Evolutionary conservation across 2,113 vertebrate species (phyloP).

Genomic region (Hyperopisus bebe): DNA sequence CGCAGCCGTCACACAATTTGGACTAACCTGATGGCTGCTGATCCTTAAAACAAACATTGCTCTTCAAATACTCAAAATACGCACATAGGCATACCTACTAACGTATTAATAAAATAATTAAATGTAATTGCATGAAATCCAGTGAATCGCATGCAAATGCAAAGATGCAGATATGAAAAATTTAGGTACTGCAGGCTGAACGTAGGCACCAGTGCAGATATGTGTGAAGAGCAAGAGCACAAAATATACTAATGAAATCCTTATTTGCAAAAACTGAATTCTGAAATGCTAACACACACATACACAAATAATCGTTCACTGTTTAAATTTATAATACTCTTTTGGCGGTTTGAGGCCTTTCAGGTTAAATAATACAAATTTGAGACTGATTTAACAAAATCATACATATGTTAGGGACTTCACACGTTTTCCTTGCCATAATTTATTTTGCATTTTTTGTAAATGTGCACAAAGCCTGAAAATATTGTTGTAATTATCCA

Average conservation of each 20-base stretch:
- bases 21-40: conserved; percentile 33
- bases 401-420: neutral
- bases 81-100: neutral
- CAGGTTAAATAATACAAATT: neutral
- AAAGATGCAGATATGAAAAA: neutral
- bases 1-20: conserved; percentile 37
- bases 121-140: neutral
- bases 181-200: neutral
- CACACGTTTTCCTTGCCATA: neutral
- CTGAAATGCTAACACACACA: neutral
- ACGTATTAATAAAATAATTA: neutral
- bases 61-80: conserved; percentile 24
- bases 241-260: neutral
- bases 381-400: neutral
- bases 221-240: neutral
- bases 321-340: neutral
- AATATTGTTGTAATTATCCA: neutral
- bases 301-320: neutral
- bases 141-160: neutral
- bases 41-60: conserved; percentile 42
- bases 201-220: neutral
- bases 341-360: conserved; percentile 16
- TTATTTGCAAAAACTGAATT: neutral
- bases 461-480: neutral
- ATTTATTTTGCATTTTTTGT: neutral